Evolutionary conservation across 2,797 vertebrate genomes (phyloP).

Genomic region (Margarornis squamiger): DNA sequence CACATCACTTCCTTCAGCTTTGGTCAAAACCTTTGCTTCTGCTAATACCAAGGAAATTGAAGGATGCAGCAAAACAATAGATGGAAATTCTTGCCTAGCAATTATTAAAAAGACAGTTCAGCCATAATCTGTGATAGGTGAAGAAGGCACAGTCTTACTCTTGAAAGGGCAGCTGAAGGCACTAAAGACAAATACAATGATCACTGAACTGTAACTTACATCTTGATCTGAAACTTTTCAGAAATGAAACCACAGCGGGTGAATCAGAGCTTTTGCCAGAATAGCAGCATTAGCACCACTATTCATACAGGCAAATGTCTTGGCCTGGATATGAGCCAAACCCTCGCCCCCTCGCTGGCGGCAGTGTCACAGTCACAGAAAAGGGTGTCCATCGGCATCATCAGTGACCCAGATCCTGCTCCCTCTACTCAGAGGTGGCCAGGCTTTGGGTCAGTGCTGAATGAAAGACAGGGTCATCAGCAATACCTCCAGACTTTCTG

Average conservation of each 20-base stretch:
- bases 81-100: not conserved
- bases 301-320: not conserved
- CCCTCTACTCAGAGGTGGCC: not conserved
- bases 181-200: not conserved
- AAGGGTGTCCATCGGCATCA: fast-evolving
- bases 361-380: fast-evolving
- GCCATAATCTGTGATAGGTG: not conserved
- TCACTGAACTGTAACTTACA: not conserved
- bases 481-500: not conserved
- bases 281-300: not conserved
- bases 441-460: not conserved
- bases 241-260: not conserved
- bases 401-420: not conserved
- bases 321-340: not conserved
- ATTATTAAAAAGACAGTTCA: not conserved
- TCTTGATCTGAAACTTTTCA: not conserved
- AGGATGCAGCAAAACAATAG: conserved; percentile 16
- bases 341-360: fast-evolving
- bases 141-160: not conserved
- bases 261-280: not conserved
- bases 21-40: not conserved
- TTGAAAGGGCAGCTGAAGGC: not conserved
- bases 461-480: not conserved
- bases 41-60: not conserved
- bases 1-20: not conserved